These are phyloP conservation scores for Lagopus muta DNA, from an alignment of 2,113 vertebrate genomes.

Conservation along the genomic window DNA sequence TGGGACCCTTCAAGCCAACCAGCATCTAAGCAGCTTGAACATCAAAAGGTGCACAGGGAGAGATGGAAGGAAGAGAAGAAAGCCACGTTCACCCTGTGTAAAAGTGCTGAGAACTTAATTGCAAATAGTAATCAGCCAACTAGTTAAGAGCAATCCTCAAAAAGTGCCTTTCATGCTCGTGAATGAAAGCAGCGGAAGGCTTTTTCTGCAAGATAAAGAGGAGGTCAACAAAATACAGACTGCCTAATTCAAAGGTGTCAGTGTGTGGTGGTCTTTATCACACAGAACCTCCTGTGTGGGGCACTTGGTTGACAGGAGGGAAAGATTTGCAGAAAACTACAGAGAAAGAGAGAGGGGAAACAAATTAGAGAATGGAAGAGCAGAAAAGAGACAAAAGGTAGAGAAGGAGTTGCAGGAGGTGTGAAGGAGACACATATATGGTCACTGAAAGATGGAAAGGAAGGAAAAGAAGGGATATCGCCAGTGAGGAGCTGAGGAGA, in stretches of 20 bases:
- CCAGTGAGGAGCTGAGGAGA: not conserved
- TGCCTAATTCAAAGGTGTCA: conserved; percentile 16
- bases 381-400: not conserved
- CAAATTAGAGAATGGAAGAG: not conserved
- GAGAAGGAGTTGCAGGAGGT: not conserved
- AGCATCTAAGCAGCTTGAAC: not conserved
- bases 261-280: not conserved
- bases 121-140: conserved; percentile 25
- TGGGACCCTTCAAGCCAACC: not conserved
- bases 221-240: not conserved
- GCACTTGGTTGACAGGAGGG: not conserved
- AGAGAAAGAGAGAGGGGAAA: not conserved
- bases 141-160: conserved; percentile 19
- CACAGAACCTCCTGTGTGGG: not conserved
- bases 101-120: conserved; percentile 31
- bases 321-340: not conserved
- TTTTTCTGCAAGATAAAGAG: not conserved
- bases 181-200: conserved; percentile 9
- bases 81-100: not conserved
- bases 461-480: not conserved
- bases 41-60: not conserved
- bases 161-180: conserved; percentile 9
- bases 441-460: not conserved
- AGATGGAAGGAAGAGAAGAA: not conserved
- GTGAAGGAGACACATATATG: accelerated